Conservation (phyloP, 2,888 invertebrate genomes). For the Acronicta leporina region DNA sequence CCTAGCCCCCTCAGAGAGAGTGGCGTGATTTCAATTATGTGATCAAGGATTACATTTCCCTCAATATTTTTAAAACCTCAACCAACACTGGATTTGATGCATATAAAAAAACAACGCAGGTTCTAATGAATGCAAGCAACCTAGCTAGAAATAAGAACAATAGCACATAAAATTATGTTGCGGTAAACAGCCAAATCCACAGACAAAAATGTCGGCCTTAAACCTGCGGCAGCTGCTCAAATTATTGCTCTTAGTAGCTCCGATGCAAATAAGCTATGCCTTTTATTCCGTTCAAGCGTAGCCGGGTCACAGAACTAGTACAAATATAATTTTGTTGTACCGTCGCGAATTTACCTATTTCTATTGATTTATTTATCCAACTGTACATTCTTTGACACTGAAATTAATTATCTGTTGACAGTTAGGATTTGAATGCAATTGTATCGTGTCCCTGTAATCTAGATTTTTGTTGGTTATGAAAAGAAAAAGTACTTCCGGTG, state of each 20-base stretch:
- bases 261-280: conserved; percentile 75
- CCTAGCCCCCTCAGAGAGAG: not conserved
- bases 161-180: conserved; percentile 51
- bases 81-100: conserved; percentile 2
- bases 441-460: conserved; percentile 2
- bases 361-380: conserved; percentile 51
- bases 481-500: not conserved
- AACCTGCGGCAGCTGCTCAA: conserved; percentile 62
- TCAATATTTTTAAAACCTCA: not conserved
- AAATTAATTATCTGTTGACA: conserved; percentile 32
- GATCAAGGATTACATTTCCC: too few relatives aligned
- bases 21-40: not conserved
- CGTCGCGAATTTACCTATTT: conserved; percentile 61
- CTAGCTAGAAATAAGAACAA: conserved; percentile 52
- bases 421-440: conserved; percentile 26
- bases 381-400: conserved; percentile 43
- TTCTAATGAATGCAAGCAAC: conserved; percentile 35
- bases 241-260: conserved; percentile 67
- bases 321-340: conserved; percentile 74
- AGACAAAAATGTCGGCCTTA: conserved; percentile 44
- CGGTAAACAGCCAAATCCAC: conserved; percentile 51
- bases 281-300: conserved; percentile 81
- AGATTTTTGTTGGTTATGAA: not conserved
- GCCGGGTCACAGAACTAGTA: conserved; percentile 86
- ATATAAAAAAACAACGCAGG: conserved; percentile 35